Evolutionary conservation across 2,888 invertebrate species (phyloP).

Genomic region (Elmis aenea): DNA sequence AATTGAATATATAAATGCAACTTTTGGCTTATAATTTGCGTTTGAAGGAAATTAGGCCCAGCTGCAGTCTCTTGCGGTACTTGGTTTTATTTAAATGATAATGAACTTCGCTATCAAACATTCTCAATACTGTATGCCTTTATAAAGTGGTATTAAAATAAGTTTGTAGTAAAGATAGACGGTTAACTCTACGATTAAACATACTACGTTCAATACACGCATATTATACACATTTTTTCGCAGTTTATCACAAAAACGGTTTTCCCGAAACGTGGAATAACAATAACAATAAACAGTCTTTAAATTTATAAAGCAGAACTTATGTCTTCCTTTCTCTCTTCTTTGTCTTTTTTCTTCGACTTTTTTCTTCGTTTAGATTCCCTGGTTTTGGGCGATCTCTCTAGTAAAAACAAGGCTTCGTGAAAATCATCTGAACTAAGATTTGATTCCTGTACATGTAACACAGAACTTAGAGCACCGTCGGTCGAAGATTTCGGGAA

Average conservation of each 20-base stretch:
- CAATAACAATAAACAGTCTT: slow-evolving; percentile 37
- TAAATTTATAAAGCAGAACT: slow-evolving; percentile 47
- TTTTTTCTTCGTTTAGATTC: slow-evolving; percentile 49
- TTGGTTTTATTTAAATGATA: too few relatives aligned
- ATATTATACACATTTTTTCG: too few relatives aligned
- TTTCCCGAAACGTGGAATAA: slow-evolving; percentile 18
- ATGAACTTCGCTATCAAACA: too few relatives aligned
- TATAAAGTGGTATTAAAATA: too few relatives aligned
- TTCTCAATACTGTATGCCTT: too few relatives aligned
- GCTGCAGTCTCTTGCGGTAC: too few relatives aligned
- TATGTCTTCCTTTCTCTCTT: slow-evolving; percentile 46
- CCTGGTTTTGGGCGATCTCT: slow-evolving; percentile 50
- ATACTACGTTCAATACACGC: too few relatives aligned
- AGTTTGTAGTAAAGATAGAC: too few relatives aligned
- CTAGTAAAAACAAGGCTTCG: slow-evolving; percentile 53
- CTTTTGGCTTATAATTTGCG: too few relatives aligned
- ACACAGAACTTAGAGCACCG: slow-evolving; percentile 53
- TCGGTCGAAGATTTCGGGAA: slow-evolving; percentile 56
- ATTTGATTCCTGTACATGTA: slow-evolving; percentile 54
- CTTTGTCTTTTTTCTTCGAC: slow-evolving; percentile 48
- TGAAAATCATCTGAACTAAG: slow-evolving; percentile 55
- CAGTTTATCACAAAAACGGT: background rate
- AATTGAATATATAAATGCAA: too few relatives aligned
- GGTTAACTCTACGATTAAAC: too few relatives aligned
- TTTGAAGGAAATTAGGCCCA: too few relatives aligned